Conservation (phyloP, 2,797 vertebrate genomes). For the Artibeus lituratus region DNA sequence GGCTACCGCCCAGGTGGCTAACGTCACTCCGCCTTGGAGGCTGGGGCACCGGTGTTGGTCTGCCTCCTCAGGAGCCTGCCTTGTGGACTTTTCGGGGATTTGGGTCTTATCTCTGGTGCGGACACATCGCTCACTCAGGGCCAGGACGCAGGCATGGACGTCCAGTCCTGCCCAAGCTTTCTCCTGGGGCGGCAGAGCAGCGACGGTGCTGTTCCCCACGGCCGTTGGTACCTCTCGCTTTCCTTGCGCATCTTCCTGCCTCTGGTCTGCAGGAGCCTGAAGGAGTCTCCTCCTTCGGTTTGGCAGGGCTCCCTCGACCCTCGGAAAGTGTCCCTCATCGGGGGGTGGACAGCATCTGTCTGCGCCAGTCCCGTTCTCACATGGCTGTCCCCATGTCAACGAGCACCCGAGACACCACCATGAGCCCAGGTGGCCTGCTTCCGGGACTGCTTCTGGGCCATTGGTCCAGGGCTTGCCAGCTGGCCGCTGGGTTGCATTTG, state of each 20-base stretch:
- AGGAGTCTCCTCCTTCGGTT: background rate
- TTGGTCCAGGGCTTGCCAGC: background rate
- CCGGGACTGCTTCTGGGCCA: background rate
- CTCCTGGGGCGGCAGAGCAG: background rate
- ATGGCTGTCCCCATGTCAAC: background rate
- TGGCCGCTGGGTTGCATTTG: background rate
- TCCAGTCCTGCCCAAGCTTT: background rate
- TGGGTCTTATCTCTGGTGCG: background rate
- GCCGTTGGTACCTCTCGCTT: background rate
- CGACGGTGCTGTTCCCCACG: background rate
- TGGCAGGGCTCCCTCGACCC: background rate
- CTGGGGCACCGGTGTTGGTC: background rate
- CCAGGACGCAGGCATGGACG: background rate
- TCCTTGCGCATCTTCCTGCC: background rate
- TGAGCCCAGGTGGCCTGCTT: background rate
- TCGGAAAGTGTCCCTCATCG: background rate
- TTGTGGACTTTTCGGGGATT: background rate
- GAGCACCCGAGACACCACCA: background rate
- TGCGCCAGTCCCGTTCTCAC: background rate
- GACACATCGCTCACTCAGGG: background rate
- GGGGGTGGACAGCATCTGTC: background rate
- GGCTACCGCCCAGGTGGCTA: too few relatives aligned
- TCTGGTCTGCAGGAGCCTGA: background rate
- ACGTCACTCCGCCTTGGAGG: background rate
- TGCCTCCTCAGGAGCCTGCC: background rate